phyloP scores from a whole-genome alignment of 2,888 invertebrate species.

The Orthonychiurus folsomi region DNA sequence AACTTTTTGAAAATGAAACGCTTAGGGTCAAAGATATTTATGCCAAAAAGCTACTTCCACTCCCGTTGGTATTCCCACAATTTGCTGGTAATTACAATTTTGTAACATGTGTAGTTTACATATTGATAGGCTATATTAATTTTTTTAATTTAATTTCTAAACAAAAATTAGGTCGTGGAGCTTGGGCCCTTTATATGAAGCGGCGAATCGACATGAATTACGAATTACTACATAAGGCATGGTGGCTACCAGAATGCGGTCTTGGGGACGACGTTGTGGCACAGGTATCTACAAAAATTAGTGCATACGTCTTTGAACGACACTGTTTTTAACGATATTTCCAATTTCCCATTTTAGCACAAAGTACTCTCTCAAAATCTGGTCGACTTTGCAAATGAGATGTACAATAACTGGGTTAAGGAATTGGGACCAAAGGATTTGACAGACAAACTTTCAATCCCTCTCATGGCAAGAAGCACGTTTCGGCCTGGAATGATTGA shows the following conservation, averaged over 20 bases:
- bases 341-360: no score
- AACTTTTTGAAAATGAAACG: conserved; percentile 61
- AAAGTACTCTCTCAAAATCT: conserved; percentile 46
- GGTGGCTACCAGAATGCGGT: conserved; percentile 68
- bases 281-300: no score
- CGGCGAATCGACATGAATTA: conserved; percentile 30
- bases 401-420: conserved; percentile 48
- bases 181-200: conserved; percentile 34
- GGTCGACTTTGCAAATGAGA: conserved; percentile 47
- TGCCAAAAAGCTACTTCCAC: conserved; percentile 25
- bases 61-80: conserved; percentile 10
- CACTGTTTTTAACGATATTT: no score
- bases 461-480: conserved; percentile 62
- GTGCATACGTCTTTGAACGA: no score
- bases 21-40: conserved; percentile 48
- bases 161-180: conserved; percentile 30
- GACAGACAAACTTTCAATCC: conserved; percentile 51
- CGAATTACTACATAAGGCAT: conserved; percentile 59
- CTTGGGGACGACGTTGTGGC: conserved; percentile 61
- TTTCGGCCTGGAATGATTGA: conserved; percentile 43
- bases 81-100: no score
- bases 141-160: no score
- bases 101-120: no score
- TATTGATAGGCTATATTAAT: no score
- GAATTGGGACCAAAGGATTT: conserved; percentile 45